Percentiles rank a stretch among this genome's conserved stretches.
These are phyloP conservation scores for Pomacea maculata DNA, from an alignment of 1,140 invertebrate genomes.

Conservation along the genomic window DNA sequence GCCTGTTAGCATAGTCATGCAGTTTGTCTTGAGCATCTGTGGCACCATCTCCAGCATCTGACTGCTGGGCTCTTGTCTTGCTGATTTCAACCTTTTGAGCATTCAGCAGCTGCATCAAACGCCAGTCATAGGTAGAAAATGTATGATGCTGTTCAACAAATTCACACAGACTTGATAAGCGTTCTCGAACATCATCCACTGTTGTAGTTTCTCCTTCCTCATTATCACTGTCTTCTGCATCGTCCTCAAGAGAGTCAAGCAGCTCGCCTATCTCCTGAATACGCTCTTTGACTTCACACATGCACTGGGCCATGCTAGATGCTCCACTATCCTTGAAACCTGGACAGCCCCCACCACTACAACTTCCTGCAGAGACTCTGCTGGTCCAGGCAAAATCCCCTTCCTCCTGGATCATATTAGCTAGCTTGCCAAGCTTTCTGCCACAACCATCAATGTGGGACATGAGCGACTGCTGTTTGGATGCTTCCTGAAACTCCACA, in stretches of 20 bases:
- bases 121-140: constrained; percentile 49
- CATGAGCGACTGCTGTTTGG: constrained; percentile 6
- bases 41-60: background rate
- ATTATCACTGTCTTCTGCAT: constrained; percentile 48
- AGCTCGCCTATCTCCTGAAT: constrained; percentile 39
- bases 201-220: constrained; percentile 37
- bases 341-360: constrained; percentile 7
- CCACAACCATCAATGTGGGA: constrained; percentile 25
- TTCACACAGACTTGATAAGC: constrained; percentile 44
- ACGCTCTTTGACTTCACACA: constrained; percentile 47
- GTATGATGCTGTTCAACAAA: constrained; percentile 48
- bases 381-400: background rate
- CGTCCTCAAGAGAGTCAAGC: constrained; percentile 41
- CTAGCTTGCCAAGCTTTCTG: constrained; percentile 38
- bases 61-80: constrained; percentile 29
- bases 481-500: too few relatives aligned
- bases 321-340: constrained; percentile 1
- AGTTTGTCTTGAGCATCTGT: constrained; percentile 46
- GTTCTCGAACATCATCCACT: constrained; percentile 43
- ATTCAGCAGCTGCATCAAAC: constrained; percentile 45
- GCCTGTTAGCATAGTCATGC: constrained; percentile 53
- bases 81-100: constrained; percentile 37
- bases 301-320: constrained; percentile 49
- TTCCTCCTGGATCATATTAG: constrained; percentile 22
- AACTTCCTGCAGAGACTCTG: background rate